phyloP scores from a whole-genome alignment of 2,797 vertebrate genomes.

The Phrynocephalus forsythii region DNA sequence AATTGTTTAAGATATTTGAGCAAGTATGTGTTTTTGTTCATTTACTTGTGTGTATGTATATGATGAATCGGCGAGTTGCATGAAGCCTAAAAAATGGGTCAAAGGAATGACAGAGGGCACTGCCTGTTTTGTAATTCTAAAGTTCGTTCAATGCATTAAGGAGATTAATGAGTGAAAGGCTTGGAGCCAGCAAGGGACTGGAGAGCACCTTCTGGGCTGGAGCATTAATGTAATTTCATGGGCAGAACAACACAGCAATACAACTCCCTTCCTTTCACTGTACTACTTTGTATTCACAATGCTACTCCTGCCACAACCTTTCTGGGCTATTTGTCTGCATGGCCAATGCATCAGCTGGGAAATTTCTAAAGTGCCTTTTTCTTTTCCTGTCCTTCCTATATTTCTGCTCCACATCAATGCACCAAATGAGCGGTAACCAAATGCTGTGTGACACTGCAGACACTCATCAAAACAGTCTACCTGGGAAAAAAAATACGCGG shows the following conservation, averaged over 20 bases:
- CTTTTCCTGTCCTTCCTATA: constrained; percentile 14
- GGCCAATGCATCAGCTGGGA: constrained; percentile 32
- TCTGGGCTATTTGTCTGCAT: constrained; percentile 40
- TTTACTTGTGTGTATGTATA: background rate
- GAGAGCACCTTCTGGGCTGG: constrained; percentile 40
- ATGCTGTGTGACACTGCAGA: constrained; percentile 16
- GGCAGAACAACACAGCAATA: constrained; percentile 29
- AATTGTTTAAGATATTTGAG: constrained; percentile 17
- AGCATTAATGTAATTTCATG: constrained; percentile 59
- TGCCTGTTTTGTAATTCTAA: constrained; percentile 35
- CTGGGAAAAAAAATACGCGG: background rate
- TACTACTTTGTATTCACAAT: constrained; percentile 44
- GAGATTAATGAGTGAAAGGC: constrained; percentile 47
- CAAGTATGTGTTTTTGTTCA: background rate
- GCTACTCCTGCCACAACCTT: constrained; percentile 43
- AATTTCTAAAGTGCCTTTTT: constrained; percentile 27
- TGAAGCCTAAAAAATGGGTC: constrained; percentile 36
- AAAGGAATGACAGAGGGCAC: constrained; percentile 3
- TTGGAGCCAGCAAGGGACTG: constrained; percentile 50
- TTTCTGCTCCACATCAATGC: constrained; percentile 36
- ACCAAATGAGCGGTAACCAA: background rate
- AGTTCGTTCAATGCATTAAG: constrained; percentile 48
- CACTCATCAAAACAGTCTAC: constrained; percentile 19
- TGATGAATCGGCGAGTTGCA: constrained; percentile 18
- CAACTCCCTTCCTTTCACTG: constrained; percentile 42